Evolutionary conservation across 2,888 invertebrate genomes (phyloP).

Genomic region (Caenorhabditis zanzibari): DNA sequence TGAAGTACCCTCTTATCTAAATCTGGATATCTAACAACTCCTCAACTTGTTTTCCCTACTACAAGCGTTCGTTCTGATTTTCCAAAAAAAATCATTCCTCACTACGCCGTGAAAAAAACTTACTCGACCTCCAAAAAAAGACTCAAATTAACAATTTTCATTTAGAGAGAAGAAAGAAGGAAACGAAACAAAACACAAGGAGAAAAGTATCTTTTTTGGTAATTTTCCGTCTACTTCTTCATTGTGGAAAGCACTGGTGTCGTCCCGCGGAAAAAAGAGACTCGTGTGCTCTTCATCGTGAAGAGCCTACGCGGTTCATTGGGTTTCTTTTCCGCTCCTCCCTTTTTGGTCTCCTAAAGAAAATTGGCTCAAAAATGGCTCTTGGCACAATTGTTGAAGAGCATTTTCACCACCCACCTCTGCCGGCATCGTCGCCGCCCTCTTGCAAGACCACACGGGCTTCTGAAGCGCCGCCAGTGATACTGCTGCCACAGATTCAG

Average conservation of each 20-base stretch:
- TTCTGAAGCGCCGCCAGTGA: slow-evolving; percentile 20
- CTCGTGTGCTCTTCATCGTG: slow-evolving; percentile 50
- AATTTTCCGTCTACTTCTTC: slow-evolving; percentile 33
- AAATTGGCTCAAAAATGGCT: slow-evolving; percentile 68
- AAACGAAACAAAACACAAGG: slow-evolving; percentile 10
- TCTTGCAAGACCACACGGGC: slow-evolving; percentile 28
- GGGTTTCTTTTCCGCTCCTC: slow-evolving; percentile 54
- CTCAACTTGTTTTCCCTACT: not conserved
- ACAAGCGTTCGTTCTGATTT: slow-evolving; percentile 13
- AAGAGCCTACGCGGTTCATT: slow-evolving; percentile 62
- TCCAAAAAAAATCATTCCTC: not conserved
- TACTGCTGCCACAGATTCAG: slow-evolving; percentile 25
- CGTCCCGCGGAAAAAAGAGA: slow-evolving; percentile 55
- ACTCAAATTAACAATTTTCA: slow-evolving; percentile 1
- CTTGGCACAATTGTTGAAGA: slow-evolving; percentile 71
- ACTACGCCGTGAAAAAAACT: not conserved
- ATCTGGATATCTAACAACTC: not conserved
- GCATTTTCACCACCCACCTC: slow-evolving; percentile 60
- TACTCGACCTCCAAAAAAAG: not conserved
- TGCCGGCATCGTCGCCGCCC: slow-evolving; percentile 31
- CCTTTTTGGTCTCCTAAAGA: slow-evolving; percentile 14
- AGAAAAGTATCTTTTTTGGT: slow-evolving; percentile 13
- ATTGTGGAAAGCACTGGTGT: slow-evolving; percentile 11
- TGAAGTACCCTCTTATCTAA: slow-evolving; percentile 40
- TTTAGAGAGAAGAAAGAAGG: not conserved